These are phyloP conservation scores for Malurus melanocephalus DNA, from an alignment of 2,113 vertebrate genomes.

Conservation along the genomic window DNA sequence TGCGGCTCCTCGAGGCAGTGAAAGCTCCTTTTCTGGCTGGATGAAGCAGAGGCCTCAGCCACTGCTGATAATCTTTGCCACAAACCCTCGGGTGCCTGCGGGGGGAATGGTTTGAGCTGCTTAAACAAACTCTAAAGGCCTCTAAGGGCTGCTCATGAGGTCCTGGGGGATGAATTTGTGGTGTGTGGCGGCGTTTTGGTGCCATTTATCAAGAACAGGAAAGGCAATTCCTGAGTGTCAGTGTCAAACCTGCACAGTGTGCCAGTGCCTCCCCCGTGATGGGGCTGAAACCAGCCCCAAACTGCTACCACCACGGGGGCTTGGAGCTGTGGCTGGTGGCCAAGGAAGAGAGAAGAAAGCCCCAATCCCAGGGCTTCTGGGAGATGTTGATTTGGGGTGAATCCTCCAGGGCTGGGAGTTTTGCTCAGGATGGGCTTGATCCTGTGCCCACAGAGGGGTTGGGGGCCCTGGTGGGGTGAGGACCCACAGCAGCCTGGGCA, in stretches of 20 bases:
- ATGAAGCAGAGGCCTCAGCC: neutral
- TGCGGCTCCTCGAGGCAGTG: neutral
- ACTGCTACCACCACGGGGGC: rapidly evolving
- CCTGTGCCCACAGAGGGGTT: rapidly evolving
- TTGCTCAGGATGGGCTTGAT: neutral
- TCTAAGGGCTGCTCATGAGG: neutral
- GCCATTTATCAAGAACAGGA: neutral
- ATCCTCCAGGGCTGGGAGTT: neutral
- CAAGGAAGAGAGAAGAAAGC: neutral
- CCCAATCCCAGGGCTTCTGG: neutral
- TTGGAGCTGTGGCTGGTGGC: neutral
- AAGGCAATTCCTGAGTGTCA: neutral
- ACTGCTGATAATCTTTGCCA: neutral
- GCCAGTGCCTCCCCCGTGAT: neutral
- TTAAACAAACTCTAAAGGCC: neutral
- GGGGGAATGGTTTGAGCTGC: neutral
- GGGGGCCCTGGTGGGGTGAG: neutral
- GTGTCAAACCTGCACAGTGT: neutral
- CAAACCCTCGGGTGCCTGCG: neutral
- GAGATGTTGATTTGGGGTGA: neutral
- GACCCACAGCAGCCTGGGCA: neutral
- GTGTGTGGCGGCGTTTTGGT: neutral
- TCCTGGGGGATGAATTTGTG: neutral
- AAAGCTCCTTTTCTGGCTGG: neutral
- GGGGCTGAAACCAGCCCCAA: neutral